These are phyloP conservation scores for Mus caroli DNA, from an alignment of 2,797 vertebrate species.

Conservation along the genomic window DNA sequence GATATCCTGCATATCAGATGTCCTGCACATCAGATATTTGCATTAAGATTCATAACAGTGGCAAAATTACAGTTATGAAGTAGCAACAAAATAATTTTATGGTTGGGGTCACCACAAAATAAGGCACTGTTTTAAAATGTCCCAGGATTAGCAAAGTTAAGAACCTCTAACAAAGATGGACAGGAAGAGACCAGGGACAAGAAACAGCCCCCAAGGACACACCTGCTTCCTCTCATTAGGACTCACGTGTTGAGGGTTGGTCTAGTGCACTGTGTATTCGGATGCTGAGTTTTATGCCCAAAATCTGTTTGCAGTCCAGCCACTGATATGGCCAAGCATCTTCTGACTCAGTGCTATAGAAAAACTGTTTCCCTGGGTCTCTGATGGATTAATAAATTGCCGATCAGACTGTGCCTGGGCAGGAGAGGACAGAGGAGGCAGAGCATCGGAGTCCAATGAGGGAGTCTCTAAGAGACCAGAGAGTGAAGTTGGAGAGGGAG, in stretches of 20 bases:
- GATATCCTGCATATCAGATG: neutral
- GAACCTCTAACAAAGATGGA: neutral
- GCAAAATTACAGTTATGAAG: neutral
- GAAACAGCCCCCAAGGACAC: neutral
- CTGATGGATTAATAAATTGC: neutral
- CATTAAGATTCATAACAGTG: neutral
- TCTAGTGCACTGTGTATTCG: neutral
- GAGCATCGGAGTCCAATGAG: neutral
- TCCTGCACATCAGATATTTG: neutral
- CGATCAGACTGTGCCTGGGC: neutral
- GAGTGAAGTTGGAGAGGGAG: neutral
- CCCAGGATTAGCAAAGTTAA: neutral
- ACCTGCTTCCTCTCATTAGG: neutral
- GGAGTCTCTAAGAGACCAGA: neutral
- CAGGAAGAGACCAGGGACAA: neutral
- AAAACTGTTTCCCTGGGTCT: neutral
- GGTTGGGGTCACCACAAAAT: neutral
- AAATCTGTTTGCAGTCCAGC: neutral
- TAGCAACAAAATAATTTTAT: neutral
- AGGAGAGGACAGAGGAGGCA: neutral
- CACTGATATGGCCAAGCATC: neutral
- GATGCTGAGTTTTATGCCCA: neutral
- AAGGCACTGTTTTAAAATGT: neutral
- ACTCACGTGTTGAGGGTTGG: neutral
- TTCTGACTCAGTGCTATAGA: neutral